A percentile compares a stretch with the other conserved stretches of the same genome.
phyloP scores from a whole-genome alignment of 1,140 invertebrate species.

The Orchesella cincta region DNA sequence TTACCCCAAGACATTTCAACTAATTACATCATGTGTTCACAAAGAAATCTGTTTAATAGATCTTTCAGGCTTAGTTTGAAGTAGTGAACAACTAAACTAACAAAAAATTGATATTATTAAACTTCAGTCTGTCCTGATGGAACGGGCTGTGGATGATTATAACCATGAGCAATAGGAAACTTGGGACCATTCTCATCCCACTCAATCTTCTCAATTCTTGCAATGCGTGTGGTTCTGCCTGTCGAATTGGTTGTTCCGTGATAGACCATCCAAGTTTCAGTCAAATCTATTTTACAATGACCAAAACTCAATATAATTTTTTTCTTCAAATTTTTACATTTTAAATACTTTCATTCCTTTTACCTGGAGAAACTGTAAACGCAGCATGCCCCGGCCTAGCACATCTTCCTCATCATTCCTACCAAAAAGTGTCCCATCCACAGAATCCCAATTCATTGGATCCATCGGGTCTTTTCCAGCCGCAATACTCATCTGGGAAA shows the following conservation, averaged over 20 bases:
- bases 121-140: conserved; percentile 42
- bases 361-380: too few species aligned
- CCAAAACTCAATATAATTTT: too few species aligned
- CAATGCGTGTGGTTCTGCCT: conserved; percentile 19
- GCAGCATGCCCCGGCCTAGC: background rate
- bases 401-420: conserved; percentile 29
- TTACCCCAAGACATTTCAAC: too few species aligned
- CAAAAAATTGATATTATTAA: too few species aligned
- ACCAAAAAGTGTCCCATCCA: background rate
- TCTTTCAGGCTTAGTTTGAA: too few species aligned
- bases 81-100: too few species aligned
- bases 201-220: conserved; percentile 40
- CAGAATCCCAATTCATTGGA: conserved; percentile 1
- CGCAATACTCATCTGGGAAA: conserved; percentile 28
- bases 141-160: background rate
- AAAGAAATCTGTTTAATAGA: too few species aligned
- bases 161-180: conserved; percentile 33
- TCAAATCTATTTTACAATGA: too few species aligned
- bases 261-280: conserved; percentile 15
- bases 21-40: too few species aligned
- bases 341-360: too few species aligned
- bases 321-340: too few species aligned
- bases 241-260: background rate
- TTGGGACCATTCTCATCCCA: conserved; percentile 35
- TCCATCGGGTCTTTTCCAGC: conserved; percentile 27